These are phyloP conservation scores for Pammene aurita DNA, from an alignment of 2,888 invertebrate genomes.

Conservation along the genomic window DNA sequence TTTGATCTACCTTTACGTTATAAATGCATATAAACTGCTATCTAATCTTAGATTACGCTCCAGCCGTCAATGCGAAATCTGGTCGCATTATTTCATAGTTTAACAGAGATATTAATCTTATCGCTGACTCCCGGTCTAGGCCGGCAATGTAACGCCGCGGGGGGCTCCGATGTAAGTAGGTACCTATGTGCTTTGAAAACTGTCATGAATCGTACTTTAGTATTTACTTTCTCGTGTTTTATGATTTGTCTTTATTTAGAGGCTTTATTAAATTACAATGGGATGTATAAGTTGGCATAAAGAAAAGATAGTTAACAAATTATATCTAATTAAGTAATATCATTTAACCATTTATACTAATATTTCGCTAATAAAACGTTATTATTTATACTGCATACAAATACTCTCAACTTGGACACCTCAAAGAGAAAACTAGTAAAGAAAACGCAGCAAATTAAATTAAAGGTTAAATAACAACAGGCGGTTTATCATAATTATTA, in stretches of 20 bases:
- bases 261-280: background rate
- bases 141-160: slow-evolving; percentile 44
- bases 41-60: slow-evolving; percentile 22
- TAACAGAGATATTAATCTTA: slow-evolving; percentile 46
- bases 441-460: no score
- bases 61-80: slow-evolving; percentile 21
- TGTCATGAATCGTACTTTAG: slow-evolving; percentile 13
- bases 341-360: no score
- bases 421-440: no score
- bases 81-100: slow-evolving; percentile 34
- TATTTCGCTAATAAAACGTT: no score
- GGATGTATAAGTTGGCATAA: background rate
- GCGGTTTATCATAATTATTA: no score
- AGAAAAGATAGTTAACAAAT: background rate
- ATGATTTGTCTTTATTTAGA: slow-evolving; percentile 2
- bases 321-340: no score
- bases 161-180: slow-evolving; percentile 43
- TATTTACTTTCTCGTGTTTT: slow-evolving; percentile 17
- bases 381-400: no score
- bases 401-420: no score
- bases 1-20: background rate
- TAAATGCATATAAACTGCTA: slow-evolving; percentile 25
- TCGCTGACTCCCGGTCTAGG: slow-evolving; percentile 45
- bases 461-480: no score
- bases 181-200: slow-evolving; percentile 11